Percentiles rank a stretch among this genome's conserved stretches.
Evolutionary conservation across 2,888 invertebrate genomes (phyloP).

Genomic region (Synergus japonicus): DNA sequence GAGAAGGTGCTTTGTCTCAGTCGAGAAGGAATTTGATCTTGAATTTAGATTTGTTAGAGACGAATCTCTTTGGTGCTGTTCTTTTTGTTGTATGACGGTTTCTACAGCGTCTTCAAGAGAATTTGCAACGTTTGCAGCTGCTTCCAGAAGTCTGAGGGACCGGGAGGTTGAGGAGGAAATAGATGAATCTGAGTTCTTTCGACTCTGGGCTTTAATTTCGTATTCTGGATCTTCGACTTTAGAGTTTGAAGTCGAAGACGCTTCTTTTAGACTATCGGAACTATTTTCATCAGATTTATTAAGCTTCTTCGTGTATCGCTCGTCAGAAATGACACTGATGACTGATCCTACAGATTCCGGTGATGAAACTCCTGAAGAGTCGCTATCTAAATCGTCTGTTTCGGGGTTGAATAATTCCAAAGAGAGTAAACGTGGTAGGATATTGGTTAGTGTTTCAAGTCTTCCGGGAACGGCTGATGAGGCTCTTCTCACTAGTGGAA

Average conservation of each 20-base stretch:
- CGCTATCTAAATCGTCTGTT: conserved; percentile 93
- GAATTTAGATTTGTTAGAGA: background rate
- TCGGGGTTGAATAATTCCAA: conserved; percentile 93
- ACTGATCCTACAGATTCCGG: conserved; percentile 93
- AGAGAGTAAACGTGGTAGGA: conserved; percentile 87
- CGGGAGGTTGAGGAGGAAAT: conserved; percentile 60
- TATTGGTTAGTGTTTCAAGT: conserved; percentile 82
- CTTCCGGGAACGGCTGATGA: conserved; percentile 80
- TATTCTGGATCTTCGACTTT: background rate
- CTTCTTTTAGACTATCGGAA: conserved; percentile 11
- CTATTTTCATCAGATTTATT: conserved; percentile 43
- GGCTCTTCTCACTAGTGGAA: conserved; percentile 86
- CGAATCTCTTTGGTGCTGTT: background rate
- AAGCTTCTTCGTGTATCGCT: conserved; percentile 75
- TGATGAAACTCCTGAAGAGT: conserved; percentile 91
- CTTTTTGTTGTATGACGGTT: conserved; percentile 81
- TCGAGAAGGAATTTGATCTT: background rate
- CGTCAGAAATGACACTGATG: conserved; percentile 86
- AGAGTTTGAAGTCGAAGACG: background rate
- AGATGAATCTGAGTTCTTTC: background rate
- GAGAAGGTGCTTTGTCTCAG: conserved; percentile 29
- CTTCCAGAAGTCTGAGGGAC: conserved; percentile 81
- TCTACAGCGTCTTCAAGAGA: conserved; percentile 85
- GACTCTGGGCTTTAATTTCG: background rate
- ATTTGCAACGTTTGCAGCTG: conserved; percentile 83